Evolutionary conservation across 2,888 invertebrate genomes (phyloP), one percentile per base, ranked within the genome.

Genomic region (Tetranychus truncatus): DNA sequence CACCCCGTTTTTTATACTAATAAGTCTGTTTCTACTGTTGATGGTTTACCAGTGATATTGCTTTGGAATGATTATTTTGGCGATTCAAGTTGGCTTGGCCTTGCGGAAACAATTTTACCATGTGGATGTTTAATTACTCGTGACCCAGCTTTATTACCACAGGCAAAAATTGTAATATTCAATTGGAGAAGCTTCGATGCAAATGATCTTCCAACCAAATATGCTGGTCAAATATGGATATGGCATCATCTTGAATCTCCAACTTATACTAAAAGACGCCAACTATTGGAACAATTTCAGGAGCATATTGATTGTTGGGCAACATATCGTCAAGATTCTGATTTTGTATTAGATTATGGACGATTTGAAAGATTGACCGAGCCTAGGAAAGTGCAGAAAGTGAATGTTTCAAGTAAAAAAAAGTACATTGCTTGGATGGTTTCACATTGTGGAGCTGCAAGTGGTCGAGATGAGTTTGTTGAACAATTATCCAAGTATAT

Each of bases 391-490:
- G 55, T 55, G 55, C 9, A 55, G 15, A 55, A 55, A 55, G 55
- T 55, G 1, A 15, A 9, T 8, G 6, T 55, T 15, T 55, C 55
- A 15, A 55, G 55, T 55, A 55, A 7, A 55, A 9, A 9, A 9
- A 81, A 82, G 76, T 79, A 81, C 78, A 82, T 82, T 8, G 83
- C 83, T 1, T 83, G 83, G 84, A 82, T 84, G 77, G 83, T 83
- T 15, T 83, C 83, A n/a, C 83, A 83, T 78, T 84, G 84, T 76
- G 81, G 81, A 6, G 82, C 83, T 6, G 78, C 80, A 20, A 82
- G 83, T 76, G 80, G 80, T 1, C 80, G 83, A 18, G 78, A 81
- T 45, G 81, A 80, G 65, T 82, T 80, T 76, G 83, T 81, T 6
- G 76, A 79, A n/a, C 82, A 83, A 78, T 80, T 83, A 66, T 76